These are phyloP conservation scores for Monarcha castaneiventris DNA, from an alignment of 2,113 vertebrate species.

Conservation along the genomic window DNA sequence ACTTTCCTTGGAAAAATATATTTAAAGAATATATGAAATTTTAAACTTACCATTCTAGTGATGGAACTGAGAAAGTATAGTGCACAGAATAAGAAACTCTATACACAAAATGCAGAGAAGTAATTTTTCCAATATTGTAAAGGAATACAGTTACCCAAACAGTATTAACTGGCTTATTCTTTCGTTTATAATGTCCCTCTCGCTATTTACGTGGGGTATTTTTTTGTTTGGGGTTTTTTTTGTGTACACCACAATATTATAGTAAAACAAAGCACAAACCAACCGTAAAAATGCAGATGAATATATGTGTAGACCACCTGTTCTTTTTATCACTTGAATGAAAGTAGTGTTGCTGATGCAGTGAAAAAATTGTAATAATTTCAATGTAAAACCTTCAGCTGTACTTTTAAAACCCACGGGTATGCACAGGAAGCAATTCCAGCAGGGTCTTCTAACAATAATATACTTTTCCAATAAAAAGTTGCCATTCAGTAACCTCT, in stretches of 20 bases:
- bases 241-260: not conserved
- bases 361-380: not conserved
- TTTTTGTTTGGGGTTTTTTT: not conserved
- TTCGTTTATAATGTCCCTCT: not conserved
- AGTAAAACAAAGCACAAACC: not conserved
- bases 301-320: not conserved
- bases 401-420: fast-evolving
- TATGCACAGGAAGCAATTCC: not conserved
- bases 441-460: not conserved
- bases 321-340: not conserved
- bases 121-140: not conserved
- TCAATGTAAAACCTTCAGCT: not conserved
- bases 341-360: not conserved
- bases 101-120: not conserved
- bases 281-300: not conserved
- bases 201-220: not conserved
- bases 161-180: not conserved
- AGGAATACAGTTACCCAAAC: not conserved
- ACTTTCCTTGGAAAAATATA: not conserved
- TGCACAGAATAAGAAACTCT: not conserved
- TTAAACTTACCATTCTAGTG: not conserved
- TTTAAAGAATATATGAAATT: not conserved
- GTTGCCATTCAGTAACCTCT: not conserved
- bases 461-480: not conserved
- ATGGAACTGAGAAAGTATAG: not conserved